Percentiles rank a stretch among this genome's conserved stretches.
Evolutionary conservation across 2,888 invertebrate species (phyloP).

Genomic region (Zygothrica quintamaculata): DNA sequence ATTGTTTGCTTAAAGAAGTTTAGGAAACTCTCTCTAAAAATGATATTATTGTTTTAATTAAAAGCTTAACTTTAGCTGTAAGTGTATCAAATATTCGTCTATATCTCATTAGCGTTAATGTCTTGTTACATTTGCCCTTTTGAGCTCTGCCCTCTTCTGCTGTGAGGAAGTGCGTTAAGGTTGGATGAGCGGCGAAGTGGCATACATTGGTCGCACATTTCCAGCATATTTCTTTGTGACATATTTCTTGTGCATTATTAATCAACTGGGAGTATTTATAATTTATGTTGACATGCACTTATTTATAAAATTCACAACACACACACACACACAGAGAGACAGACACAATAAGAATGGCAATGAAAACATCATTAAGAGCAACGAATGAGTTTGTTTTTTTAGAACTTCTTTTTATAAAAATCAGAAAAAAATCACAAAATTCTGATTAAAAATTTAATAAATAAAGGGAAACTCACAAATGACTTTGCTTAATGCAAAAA

Average conservation of each 20-base stretch:
- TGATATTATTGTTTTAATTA: no score
- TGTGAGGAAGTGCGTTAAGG: conserved; percentile 28
- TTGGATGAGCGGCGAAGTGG: conserved; percentile 12
- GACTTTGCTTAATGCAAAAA: conserved; percentile 16
- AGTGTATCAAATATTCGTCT: conserved; percentile 9
- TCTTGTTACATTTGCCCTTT: conserved; percentile 20
- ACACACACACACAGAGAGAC: conserved; percentile 8
- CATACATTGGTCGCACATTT: conserved; percentile 28
- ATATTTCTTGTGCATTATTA: conserved; percentile 72
- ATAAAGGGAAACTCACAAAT: conserved; percentile 32
- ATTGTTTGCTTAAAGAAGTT: no score
- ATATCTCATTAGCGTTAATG: conserved; percentile 1
- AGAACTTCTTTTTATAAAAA: neutral
- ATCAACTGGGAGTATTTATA: conserved; percentile 74
- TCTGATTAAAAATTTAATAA: conserved; percentile 46
- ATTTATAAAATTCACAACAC: conserved; percentile 60
- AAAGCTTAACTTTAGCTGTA: no score
- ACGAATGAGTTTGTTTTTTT: conserved; percentile 19
- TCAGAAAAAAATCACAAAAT: neutral
- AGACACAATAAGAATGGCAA: conserved; percentile 22
- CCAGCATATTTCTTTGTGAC: conserved; percentile 70
- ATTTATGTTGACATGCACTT: conserved; percentile 79
- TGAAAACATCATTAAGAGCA: conserved; percentile 45
- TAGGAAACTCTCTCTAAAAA: no score
- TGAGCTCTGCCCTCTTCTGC: conserved; percentile 7